Evolutionary conservation across 2,888 invertebrate species (phyloP).

Genomic region (Pedicia rivosa): DNA sequence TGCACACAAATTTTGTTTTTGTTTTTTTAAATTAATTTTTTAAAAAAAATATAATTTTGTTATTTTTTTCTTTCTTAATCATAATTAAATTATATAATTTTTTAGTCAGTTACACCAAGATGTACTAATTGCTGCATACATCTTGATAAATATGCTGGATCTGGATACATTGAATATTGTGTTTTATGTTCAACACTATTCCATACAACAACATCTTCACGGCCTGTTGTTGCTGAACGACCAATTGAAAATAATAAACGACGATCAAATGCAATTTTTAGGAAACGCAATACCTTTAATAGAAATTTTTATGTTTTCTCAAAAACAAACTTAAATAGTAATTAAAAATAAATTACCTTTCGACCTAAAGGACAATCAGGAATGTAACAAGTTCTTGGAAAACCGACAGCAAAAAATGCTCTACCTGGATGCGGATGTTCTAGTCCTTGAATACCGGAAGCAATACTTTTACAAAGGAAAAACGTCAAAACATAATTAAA

Average conservation of each 20-base stretch:
- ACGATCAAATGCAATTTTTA: conserved; percentile 71
- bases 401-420: conserved; percentile 78
- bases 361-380: conserved; percentile 72
- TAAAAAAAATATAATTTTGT: too few species aligned
- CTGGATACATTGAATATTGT: conserved; percentile 59
- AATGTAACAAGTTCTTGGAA: conserved; percentile 65
- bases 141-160: conserved; percentile 54
- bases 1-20: too few species aligned
- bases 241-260: conserved; percentile 73
- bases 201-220: conserved; percentile 86
- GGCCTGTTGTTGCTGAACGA: conserved; percentile 76
- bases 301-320: not conserved
- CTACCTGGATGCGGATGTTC: conserved; percentile 69
- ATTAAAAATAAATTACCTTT: conserved; percentile 27
- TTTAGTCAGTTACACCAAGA: conserved; percentile 31
- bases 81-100: too few species aligned
- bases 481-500: conserved; percentile 5
- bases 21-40: too few species aligned
- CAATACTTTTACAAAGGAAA: conserved; percentile 49
- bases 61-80: too few species aligned
- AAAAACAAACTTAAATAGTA: conserved; percentile 5
- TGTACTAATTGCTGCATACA: conserved; percentile 32
- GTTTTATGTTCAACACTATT: conserved; percentile 80
- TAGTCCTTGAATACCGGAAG: conserved; percentile 65
- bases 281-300: conserved; percentile 46